These are phyloP conservation scores for Yponomeuta evonymella DNA, from an alignment of 2,888 invertebrate species.

Conservation along the genomic window DNA sequence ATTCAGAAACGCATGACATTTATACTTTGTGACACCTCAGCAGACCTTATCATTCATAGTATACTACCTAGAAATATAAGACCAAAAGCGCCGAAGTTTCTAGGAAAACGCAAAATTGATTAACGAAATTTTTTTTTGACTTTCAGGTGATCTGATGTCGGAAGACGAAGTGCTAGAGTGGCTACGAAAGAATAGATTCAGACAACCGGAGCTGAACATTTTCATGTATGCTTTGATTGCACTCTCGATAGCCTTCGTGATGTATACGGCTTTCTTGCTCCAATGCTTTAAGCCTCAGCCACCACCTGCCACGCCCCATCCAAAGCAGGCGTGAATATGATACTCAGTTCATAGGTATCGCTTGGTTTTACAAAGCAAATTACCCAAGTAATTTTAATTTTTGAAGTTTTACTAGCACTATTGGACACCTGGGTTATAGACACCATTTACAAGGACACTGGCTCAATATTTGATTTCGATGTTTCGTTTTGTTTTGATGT, in stretches of 20 bases:
- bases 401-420: not conserved
- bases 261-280: conserved; percentile 93
- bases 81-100: too few species aligned
- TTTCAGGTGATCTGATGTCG: conserved; percentile 84
- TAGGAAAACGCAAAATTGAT: not conserved
- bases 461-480: not conserved
- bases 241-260: conserved; percentile 87
- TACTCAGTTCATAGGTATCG: not conserved
- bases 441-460: too few species aligned
- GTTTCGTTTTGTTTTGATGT: too few species aligned
- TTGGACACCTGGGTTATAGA: too few species aligned
- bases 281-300: conserved; percentile 90
- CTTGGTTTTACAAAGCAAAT: not conserved
- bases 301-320: conserved; percentile 77
- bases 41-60: too few species aligned
- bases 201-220: conserved; percentile 93
- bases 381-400: conserved; percentile 2
- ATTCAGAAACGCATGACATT: too few species aligned
- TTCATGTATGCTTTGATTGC: conserved; percentile 96
- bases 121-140: not conserved
- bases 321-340: conserved; percentile 78
- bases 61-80: too few species aligned
- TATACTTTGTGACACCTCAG: too few species aligned
- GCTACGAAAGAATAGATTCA: conserved; percentile 94
- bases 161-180: conserved; percentile 93